Base-by-base conservation (phyloP, 2,113 vertebrate species). In the Pedionomus torquatus region DNA sequence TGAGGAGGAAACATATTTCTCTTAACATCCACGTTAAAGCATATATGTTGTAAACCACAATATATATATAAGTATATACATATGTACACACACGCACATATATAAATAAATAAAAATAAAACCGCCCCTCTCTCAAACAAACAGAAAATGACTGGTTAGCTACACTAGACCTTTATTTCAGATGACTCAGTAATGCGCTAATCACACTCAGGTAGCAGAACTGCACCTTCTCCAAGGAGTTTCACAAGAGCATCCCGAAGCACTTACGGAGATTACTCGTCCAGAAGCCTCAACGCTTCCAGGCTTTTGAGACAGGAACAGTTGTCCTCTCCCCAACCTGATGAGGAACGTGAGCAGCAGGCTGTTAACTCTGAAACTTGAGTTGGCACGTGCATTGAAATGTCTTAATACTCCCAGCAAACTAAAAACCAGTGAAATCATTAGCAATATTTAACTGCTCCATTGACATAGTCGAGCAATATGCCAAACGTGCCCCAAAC, bases 241-340 rank as follows among this genome's bases (percentile, higher is more conserved):
- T 86, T 86, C 92, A 88, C 75, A 72, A 80, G 20, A 93, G 80
- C 60, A 68, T 41, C 76, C 55, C 24, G 5, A 88, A 83, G 85
- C 46, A 76, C 58, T 93, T 71, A 90, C 13, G 79, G 19, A 94
- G 17, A 87, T 77, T 41, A 52, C 54, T 44, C 0, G 10, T 18
- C 63, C 92, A 81, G 68, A 80, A 88, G 71, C 49, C 49, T 77
- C 55, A 80, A 25, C 0, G 0, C 13, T 65, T 69, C 89, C 86
- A 84, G 7, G 43, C 43, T 46, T 70, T 48, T 8, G 0, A 31
- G 48, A 37, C n/a, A 13, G 26, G 21, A 48, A 48, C 15, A 35
- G 18, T 3, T 44, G 64, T 87, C 60, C 60, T 75, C 58, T 69
- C 54, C 31, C 31, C 37, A 86, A 0, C 19, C 14, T 26, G 46